phyloP scores from a whole-genome alignment of 2,797 vertebrate genomes.

The Craterocephalus amniculus region DNA sequence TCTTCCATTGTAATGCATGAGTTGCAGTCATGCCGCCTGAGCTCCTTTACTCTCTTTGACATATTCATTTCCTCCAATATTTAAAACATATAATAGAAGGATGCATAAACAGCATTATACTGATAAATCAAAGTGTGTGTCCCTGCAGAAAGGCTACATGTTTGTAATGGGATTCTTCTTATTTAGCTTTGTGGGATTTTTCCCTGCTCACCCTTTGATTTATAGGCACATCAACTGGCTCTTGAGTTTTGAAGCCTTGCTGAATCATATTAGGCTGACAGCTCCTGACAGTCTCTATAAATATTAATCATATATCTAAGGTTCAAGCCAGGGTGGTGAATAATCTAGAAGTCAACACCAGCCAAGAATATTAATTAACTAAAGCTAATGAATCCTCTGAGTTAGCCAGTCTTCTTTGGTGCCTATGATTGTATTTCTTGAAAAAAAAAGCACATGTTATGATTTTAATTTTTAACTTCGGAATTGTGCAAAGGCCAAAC shows the following conservation, averaged over 20 bases:
- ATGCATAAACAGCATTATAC: conserved; percentile 44
- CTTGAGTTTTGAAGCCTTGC: conserved; percentile 63
- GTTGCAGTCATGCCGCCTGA: conserved; percentile 41
- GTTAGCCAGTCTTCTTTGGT: conserved; percentile 35
- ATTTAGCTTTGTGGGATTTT: conserved; percentile 59
- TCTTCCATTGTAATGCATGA: conserved; percentile 61
- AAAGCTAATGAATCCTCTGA: conserved; percentile 58
- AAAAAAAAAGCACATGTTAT: neutral
- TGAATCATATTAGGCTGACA: conserved; percentile 70
- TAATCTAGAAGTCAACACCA: conserved; percentile 57
- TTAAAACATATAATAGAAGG: conserved; percentile 58
- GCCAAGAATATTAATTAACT: conserved; percentile 65
- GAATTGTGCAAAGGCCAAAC: conserved; percentile 8
- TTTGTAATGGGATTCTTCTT: conserved; percentile 63
- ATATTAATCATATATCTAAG: conserved; percentile 74
- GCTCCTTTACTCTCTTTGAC: conserved; percentile 56
- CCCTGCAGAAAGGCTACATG: conserved; percentile 62
- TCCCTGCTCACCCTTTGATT: conserved; percentile 58
- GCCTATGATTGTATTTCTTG: neutral
- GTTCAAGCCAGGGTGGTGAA: conserved; percentile 55
- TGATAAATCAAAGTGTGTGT: conserved; percentile 60
- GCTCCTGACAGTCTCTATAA: conserved; percentile 69
- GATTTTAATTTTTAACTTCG: conserved; percentile 3
- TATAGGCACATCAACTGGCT: conserved; percentile 62
- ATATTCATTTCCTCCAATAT: conserved; percentile 60